Percentiles rank a stretch among this genome's conserved stretches.
Conservation (phyloP, 2,113 vertebrate genomes). For the Dicerorhinus sumatrensis region DNA sequence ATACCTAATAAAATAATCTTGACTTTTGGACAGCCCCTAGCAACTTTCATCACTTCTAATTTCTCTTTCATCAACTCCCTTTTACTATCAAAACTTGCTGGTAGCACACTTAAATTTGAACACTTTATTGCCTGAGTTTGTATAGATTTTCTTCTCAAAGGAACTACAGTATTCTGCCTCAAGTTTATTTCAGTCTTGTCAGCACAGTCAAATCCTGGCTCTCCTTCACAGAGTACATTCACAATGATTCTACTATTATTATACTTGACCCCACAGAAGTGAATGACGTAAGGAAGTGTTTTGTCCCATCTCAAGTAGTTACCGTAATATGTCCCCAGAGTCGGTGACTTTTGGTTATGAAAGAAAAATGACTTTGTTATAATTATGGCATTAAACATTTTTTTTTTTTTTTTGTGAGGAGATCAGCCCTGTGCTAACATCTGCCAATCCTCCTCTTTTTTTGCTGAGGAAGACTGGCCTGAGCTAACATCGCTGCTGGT, state of each 20-base stretch:
- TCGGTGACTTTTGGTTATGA: background rate
- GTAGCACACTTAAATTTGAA: background rate
- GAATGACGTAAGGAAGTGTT: background rate
- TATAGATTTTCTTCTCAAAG: background rate
- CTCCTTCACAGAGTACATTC: background rate
- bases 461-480: too few species aligned
- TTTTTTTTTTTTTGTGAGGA: background rate
- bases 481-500: too few species aligned
- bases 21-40: background rate
- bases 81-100: background rate
- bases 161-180: background rate
- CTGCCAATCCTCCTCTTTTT: too few species aligned
- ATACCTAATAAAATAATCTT: background rate
- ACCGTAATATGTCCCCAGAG: background rate
- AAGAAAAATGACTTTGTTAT: background rate
- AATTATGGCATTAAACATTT: background rate
- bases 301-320: background rate
- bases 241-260: background rate
- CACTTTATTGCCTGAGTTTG: background rate
- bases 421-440: too few species aligned
- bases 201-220: background rate
- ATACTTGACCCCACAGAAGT: background rate
- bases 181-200: background rate
- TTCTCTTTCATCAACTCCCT: constrained; percentile 3
- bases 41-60: constrained; percentile 10